These are phyloP conservation scores for Prunella fulvescens DNA, from an alignment of 2,113 vertebrate species.

Conservation along the genomic window DNA sequence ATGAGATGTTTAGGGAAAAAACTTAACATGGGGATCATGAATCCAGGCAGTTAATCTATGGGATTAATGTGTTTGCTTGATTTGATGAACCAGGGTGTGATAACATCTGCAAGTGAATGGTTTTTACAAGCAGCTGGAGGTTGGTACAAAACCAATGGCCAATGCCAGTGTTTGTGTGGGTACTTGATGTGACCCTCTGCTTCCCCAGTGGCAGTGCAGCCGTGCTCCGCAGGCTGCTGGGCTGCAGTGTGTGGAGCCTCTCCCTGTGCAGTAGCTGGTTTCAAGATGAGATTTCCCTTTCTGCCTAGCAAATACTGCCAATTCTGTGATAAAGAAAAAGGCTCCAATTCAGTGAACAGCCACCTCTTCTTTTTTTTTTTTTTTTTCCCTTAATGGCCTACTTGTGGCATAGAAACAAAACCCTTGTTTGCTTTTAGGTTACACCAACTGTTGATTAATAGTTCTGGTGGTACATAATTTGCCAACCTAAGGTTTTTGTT, in stretches of 20 bases:
- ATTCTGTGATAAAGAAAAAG: not conserved
- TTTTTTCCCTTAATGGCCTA: not conserved
- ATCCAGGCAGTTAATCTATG: not conserved
- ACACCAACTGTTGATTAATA: not conserved
- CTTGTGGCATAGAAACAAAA: not conserved
- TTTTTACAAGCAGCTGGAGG: not conserved
- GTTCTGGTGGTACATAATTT: not conserved
- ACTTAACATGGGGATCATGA: fast-evolving
- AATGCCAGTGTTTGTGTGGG: not conserved
- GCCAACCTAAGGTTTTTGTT: not conserved
- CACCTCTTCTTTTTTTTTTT: not conserved
- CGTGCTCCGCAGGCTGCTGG: not conserved
- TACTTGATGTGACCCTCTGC: not conserved
- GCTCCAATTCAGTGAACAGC: not conserved
- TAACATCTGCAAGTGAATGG: not conserved
- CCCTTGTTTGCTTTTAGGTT: not conserved
- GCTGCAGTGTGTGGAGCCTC: not conserved
- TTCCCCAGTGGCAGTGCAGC: not conserved
- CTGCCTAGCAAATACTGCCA: not conserved
- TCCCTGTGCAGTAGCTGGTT: not conserved
- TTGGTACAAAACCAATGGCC: not conserved
- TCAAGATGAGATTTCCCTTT: not conserved
- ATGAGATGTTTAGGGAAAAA: not conserved
- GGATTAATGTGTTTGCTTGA: not conserved
- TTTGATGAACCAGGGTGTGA: not conserved